A percentile compares a stretch with the other conserved stretches of the same genome.
phyloP scores from a whole-genome alignment of 2,797 vertebrate species.

The Crenichthys baileyi region DNA sequence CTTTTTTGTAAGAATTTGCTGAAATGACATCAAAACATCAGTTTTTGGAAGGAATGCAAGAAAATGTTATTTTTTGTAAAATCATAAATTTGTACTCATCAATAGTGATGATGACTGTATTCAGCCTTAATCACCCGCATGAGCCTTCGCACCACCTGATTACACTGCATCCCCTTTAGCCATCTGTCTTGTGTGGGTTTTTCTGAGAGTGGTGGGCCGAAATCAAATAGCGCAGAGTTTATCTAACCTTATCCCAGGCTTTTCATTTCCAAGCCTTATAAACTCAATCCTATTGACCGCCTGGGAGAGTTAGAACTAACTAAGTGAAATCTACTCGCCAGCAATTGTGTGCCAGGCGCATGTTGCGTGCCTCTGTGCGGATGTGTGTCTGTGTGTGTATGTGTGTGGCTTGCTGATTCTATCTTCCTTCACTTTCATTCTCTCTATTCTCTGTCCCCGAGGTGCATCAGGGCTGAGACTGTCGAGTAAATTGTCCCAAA shows the following conservation, averaged over 20 bases:
- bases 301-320: slow-evolving; percentile 94
- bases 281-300: slow-evolving; percentile 95
- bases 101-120: slow-evolving; percentile 27
- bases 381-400: slow-evolving; percentile 48
- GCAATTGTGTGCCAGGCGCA: slow-evolving; percentile 87
- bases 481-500: slow-evolving; percentile 99
- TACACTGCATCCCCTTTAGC: slow-evolving; percentile 61
- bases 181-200: slow-evolving; percentile 71
- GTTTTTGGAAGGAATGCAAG: background rate
- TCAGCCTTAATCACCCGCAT: slow-evolving; percentile 57
- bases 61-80: background rate
- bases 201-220: slow-evolving; percentile 65
- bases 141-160: slow-evolving; percentile 58
- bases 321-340: slow-evolving; percentile 95
- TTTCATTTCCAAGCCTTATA: slow-evolving; percentile 98
- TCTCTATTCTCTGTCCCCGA: slow-evolving; percentile 94
- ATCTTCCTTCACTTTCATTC: slow-evolving; percentile 99
- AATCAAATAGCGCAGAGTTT: slow-evolving; percentile 87
- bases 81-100: slow-evolving; percentile 17
- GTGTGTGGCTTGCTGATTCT: slow-evolving; percentile 89
- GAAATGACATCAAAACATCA: background rate
- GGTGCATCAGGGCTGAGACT: slow-evolving; percentile 92
- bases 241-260: slow-evolving; percentile 93
- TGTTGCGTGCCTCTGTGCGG: slow-evolving; percentile 25
- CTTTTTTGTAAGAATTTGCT: background rate